Evolutionary conservation across 2,888 invertebrate genomes (phyloP), one percentile per base, ranked within the genome.

Genomic region (Apodemia zela): DNA sequence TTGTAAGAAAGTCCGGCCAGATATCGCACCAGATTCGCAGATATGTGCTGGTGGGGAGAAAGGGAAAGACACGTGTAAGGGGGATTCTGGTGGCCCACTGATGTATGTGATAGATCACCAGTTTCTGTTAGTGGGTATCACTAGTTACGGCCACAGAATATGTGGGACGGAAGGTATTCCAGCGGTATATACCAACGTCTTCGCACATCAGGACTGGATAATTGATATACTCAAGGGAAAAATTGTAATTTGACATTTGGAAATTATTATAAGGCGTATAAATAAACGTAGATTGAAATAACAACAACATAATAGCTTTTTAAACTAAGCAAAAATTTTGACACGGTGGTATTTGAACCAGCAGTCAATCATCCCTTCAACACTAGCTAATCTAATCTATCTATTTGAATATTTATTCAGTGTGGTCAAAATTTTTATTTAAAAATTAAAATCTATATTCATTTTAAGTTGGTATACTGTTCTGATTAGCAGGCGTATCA

Each of bases 21-120:
- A 25, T 2, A 54, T 54, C 5, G 11, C 15, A 7, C 15, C 51
- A n/a, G 68, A 70, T 15, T 69, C 62, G 13, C 71, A 72, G 7
- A 49, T 75, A 3, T 75, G 75, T 57, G 73, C 73, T 47, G 62
- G 62, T 0, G 62, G 62, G 0, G 62, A 67, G 21, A 64, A 67
- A 54, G 66, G 64, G 3, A 58, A 58, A 58, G 93, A 93, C 73
- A 92, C 93, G 0, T 94, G 94, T 68, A 72, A 84, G 21, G 93
- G 93, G 0, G 94, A 94, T 68, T 93, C 93, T 62, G 94, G 94
- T 3, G 94, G 94, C 1, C 93, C 94, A 0, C 77, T 94, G 11
- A 93, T 93, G 85, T 71, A 73, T 1, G 65, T 67, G 13, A 69
- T 71, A 17, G 71, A 67, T 5, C 61, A 75, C 3, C 72, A 68